Evolutionary conservation across 2,113 vertebrate species (phyloP).

Genomic region (Choloepus hoffmanni): DNA sequence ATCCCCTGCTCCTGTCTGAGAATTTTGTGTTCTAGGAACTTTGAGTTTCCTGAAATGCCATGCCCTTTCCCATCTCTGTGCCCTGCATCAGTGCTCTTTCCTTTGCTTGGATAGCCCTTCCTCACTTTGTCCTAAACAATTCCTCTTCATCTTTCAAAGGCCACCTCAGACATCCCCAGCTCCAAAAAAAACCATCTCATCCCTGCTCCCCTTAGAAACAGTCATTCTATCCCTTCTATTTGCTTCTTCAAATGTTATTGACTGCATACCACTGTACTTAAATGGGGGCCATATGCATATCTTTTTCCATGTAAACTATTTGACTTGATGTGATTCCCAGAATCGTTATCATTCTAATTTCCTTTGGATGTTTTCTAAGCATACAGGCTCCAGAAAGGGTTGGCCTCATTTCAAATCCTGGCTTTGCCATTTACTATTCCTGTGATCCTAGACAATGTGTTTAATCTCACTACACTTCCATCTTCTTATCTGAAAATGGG

Average conservation of each 20-base stretch:
- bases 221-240: not conserved
- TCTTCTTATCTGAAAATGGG: not conserved
- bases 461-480: not conserved
- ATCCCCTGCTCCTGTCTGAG: not conserved
- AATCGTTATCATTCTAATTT: not conserved
- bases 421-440: not conserved
- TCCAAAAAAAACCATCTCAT: not conserved
- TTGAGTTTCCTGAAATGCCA: not conserved
- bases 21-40: not conserved
- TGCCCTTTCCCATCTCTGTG: not conserved
- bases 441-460: not conserved
- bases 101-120: not conserved
- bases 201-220: not conserved
- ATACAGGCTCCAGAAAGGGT: not conserved
- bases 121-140: not conserved
- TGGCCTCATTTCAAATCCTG: not conserved
- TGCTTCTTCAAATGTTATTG: not conserved
- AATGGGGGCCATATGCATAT: not conserved
- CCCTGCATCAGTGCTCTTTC: not conserved
- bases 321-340: not conserved
- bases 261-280: not conserved
- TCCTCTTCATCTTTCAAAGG: not conserved
- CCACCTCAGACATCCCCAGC: not conserved
- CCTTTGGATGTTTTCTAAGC: not conserved
- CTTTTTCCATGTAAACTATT: not conserved